Percentiles rank a stretch among this genome's conserved stretches.
These are phyloP conservation scores for Stegostoma tigrinum DNA, from an alignment of 2,113 vertebrate species.

Conservation along the genomic window DNA sequence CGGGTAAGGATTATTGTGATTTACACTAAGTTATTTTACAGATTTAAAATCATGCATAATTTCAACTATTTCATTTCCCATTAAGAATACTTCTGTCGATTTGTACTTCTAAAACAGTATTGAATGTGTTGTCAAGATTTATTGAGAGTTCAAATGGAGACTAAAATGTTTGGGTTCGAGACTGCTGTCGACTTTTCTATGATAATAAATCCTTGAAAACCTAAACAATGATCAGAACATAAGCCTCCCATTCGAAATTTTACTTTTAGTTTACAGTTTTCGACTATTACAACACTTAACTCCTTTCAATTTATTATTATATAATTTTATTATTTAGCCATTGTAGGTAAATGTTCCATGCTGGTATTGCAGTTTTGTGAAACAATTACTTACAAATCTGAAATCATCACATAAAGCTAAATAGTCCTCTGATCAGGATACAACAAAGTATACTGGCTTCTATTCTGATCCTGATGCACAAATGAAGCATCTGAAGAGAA, in stretches of 20 bases:
- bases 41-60: not conserved
- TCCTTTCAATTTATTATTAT: not conserved
- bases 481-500: not conserved
- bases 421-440: not conserved
- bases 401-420: not conserved
- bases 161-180: not conserved
- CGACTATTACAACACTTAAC: not conserved
- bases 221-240: not conserved
- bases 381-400: not conserved
- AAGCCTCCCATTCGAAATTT: not conserved
- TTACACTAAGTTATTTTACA: not conserved
- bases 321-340: not conserved
- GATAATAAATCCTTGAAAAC: not conserved
- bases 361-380: not conserved
- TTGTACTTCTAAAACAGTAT: not conserved
- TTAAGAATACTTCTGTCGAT: not conserved
- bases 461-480: not conserved
- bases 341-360: too few relatives aligned
- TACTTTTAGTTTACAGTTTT: not conserved
- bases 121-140: not conserved
- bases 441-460: too few relatives aligned
- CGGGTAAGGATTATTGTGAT: not conserved
- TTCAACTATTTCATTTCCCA: conserved; percentile 1
- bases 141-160: not conserved
- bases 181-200: not conserved